Evolutionary conservation across 2,113 vertebrate genomes (phyloP).

Genomic region (Callorhinus ursinus): DNA sequence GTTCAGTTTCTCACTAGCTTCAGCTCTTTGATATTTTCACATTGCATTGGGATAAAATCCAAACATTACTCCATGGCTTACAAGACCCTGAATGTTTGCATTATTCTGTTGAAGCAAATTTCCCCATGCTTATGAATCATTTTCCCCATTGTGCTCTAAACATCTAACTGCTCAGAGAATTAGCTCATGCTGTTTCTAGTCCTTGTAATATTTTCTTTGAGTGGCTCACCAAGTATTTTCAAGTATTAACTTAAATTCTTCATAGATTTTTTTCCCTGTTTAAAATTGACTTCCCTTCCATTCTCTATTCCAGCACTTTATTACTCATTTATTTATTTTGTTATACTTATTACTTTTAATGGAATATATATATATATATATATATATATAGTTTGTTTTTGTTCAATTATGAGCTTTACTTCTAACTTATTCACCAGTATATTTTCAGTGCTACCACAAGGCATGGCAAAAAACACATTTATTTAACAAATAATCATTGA

Average conservation of each 20-base stretch:
- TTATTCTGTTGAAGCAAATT: background rate
- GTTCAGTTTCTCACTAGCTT: background rate
- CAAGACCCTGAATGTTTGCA: background rate
- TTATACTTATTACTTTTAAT: background rate
- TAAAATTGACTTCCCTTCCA: background rate
- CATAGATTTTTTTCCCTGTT: background rate
- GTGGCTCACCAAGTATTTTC: background rate
- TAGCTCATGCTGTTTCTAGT: background rate
- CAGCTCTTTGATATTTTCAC: background rate
- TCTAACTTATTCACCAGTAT: background rate
- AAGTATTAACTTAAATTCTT: background rate
- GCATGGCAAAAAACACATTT: background rate
- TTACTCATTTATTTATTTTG: background rate
- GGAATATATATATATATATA: background rate
- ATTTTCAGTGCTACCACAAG: background rate
- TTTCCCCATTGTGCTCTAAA: background rate
- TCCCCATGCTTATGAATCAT: background rate
- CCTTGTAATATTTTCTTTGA: background rate
- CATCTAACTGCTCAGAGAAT: background rate
- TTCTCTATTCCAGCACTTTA: background rate
- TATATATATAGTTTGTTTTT: background rate
- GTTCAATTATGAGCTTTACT: background rate
- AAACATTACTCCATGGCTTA: background rate
- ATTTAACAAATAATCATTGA: background rate
- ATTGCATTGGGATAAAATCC: background rate